Evolutionary conservation across 2,113 vertebrate species (phyloP).

Genomic region (Anhinga anhinga): DNA sequence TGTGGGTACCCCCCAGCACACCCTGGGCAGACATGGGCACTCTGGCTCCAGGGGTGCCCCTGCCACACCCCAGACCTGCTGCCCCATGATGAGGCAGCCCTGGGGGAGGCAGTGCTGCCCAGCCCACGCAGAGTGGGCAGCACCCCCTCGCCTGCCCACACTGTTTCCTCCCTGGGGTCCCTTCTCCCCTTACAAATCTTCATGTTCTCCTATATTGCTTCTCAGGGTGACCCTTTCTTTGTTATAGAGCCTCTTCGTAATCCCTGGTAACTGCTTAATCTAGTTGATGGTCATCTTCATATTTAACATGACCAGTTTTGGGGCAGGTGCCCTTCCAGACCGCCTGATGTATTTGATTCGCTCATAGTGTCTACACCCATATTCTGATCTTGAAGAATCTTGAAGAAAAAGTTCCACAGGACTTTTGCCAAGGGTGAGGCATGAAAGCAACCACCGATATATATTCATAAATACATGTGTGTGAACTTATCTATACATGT

Average conservation of each 20-base stretch:
- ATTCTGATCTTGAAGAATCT: neutral
- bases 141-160: neutral
- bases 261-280: neutral
- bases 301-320: accelerated
- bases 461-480: neutral
- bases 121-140: too few species aligned
- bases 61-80: too few species aligned
- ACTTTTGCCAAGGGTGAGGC: neutral
- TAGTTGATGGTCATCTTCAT: neutral
- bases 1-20: accelerated
- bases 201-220: neutral
- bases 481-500: accelerated
- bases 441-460: neutral
- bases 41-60: neutral
- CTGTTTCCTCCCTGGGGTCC: too few species aligned
- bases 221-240: neutral
- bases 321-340: neutral
- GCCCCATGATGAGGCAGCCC: neutral
- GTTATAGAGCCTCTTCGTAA: neutral
- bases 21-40: accelerated
- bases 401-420: neutral
- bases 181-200: neutral
- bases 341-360: neutral
- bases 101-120: too few species aligned
- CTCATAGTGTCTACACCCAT: neutral